phyloP scores from a whole-genome alignment of 2,797 vertebrate genomes.

The Epinephelus coioides region DNA sequence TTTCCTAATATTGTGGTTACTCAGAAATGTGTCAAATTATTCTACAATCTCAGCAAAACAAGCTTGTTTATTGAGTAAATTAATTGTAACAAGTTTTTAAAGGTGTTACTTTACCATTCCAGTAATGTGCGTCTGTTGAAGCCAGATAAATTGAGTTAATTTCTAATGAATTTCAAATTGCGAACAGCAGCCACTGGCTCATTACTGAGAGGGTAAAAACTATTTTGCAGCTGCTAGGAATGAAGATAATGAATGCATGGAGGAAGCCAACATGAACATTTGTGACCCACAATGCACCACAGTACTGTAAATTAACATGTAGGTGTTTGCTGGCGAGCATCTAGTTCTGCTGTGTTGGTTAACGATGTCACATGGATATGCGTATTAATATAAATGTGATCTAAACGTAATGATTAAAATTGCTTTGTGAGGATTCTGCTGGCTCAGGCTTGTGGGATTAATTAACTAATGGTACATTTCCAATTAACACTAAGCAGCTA shows the following conservation, averaged over 20 bases:
- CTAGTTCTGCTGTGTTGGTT: neutral
- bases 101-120: neutral
- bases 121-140: too few species aligned
- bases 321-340: neutral
- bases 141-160: accelerated
- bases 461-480: constrained; percentile 13
- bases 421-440: neutral
- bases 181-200: constrained; percentile 9
- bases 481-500: constrained; percentile 20
- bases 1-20: too few species aligned
- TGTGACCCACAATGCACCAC: constrained; percentile 1
- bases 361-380: constrained; percentile 19
- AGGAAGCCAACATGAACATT: constrained; percentile 15
- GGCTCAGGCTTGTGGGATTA: constrained; percentile 9
- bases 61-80: too few species aligned
- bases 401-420: constrained; percentile 22
- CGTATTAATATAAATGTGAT: constrained; percentile 32
- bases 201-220: constrained; percentile 5
- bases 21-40: too few species aligned
- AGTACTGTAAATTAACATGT: constrained; percentile 19
- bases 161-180: neutral
- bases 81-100: neutral
- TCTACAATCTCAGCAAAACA: too few species aligned
- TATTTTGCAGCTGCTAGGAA: constrained; percentile 14
- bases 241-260: constrained; percentile 27